Conservation (phyloP, 2,888 invertebrate genomes). For the Strigamia crassipes region DNA sequence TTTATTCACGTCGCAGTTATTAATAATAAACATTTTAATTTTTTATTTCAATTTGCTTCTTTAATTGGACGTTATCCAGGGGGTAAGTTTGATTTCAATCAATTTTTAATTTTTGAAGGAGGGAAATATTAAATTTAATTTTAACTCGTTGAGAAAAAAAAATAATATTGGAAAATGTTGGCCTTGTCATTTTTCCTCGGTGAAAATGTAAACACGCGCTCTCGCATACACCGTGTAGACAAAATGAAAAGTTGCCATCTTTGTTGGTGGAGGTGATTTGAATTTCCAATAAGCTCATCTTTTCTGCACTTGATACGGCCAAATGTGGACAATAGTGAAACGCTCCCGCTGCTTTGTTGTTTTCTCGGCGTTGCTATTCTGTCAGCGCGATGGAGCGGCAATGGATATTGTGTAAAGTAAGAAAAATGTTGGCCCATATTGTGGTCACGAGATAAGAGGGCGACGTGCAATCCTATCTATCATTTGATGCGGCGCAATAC, state of each 20-base stretch:
- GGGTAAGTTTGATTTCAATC: not conserved
- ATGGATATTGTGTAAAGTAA: conserved; percentile 32
- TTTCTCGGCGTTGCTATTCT: not conserved
- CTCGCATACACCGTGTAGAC: conserved; percentile 13
- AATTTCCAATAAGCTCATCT: conserved; percentile 35
- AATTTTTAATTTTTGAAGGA: not conserved
- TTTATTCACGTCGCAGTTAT: not conserved
- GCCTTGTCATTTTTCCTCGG: not conserved
- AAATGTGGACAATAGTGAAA: conserved; percentile 35
- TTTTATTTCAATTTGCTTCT: not conserved
- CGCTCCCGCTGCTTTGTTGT: conserved; percentile 21
- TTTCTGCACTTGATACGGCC: conserved; percentile 31
- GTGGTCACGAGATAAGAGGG: conserved; percentile 33
- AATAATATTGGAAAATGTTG: not conserved
- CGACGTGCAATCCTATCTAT: conserved; percentile 27
- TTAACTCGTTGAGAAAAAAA: not conserved
- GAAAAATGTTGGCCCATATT: conserved; percentile 35
- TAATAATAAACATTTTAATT: not conserved
- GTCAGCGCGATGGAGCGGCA: conserved; percentile 19
- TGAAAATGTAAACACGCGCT: not conserved
- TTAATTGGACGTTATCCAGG: not conserved
- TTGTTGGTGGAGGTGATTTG: conserved; percentile 31
- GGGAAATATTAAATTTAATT: not conserved
- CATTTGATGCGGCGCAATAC: conserved; percentile 19
- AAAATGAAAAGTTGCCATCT: conserved; percentile 35